Base-by-base conservation (phyloP, 2,113 vertebrate species). In the Nyctibius bracteatus region DNA sequence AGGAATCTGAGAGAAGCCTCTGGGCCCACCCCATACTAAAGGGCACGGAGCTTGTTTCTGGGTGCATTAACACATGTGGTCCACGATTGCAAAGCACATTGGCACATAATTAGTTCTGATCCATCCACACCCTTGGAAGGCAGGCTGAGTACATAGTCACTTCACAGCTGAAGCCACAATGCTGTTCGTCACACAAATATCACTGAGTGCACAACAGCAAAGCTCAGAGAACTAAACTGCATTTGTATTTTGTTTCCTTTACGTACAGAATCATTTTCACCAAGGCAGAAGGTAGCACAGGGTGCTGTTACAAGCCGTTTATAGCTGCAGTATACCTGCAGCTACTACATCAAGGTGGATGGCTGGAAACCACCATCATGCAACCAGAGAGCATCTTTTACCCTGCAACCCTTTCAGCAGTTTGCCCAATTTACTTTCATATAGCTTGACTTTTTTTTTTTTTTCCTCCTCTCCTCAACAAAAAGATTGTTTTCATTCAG, bases 401-500 rank as follows among this genome's bases (percentile, higher is more conserved):
- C 12, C 23, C 18, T 37, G 28, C 23, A 72, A 37, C 20, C 27
- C 22, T 20, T 43, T 72, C 54, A 77, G 30, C 35, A 28, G 19
- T 13, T 14, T 49, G 18, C 8, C 52, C 20, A 9, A 37, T 81
- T 67, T 51, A 28, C 37, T 81, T 51, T 51, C 21, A 20, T 22
- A n/a, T 2, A 67, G 43, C 43, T 68, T 12, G 9, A 21, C 43
- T 6, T 24, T 31, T 46, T 9, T 19, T 9, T 19, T n/a, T 35
- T 54, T 20, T 25, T 24, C 4, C 1, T 6, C 17, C 8, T 4
- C 6, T 14, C 4, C 8, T 5, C 46, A 31, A 21, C 18, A 46
- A 49, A 62, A 61, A 22, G 12, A 65, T 2, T 13, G 7, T 52
- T 88, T 65, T 43, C n/a, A 49, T 74, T 70, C n/a, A n/a, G 16